phyloP scores from a whole-genome alignment of 2,888 invertebrate species.

The Nebria salina region DNA sequence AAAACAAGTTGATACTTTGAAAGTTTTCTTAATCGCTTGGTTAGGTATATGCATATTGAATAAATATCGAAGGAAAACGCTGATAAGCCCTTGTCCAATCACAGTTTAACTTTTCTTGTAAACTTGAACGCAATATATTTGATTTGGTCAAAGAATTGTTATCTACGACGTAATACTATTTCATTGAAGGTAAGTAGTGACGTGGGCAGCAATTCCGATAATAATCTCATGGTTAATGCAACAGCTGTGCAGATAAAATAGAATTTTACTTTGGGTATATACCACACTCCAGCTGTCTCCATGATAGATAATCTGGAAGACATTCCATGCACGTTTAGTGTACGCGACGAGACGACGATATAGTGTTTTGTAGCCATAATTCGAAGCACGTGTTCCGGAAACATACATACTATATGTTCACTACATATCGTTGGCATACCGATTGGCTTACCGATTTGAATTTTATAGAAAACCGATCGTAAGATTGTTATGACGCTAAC shows the following conservation, averaged over 20 bases:
- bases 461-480: background rate
- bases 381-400: background rate
- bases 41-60: slow-evolving; percentile 11
- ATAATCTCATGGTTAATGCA: too few species aligned
- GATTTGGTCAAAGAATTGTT: slow-evolving; percentile 2
- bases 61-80: slow-evolving; percentile 21
- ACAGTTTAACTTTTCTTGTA: slow-evolving; percentile 2
- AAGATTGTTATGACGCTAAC: background rate
- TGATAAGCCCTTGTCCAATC: slow-evolving; percentile 22
- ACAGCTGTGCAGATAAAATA: too few species aligned
- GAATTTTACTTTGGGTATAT: too few species aligned
- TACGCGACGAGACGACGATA: background rate
- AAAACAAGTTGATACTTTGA: background rate
- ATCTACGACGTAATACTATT: background rate
- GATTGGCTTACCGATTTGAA: background rate
- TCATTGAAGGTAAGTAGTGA: too few species aligned
- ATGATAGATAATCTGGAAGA: background rate
- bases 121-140: slow-evolving; percentile 4
- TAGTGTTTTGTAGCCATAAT: background rate
- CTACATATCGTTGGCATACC: background rate
- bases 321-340: background rate
- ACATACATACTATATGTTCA: background rate
- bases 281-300: too few species aligned
- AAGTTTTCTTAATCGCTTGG: slow-evolving; percentile 24
- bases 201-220: too few species aligned